A percentile compares a stretch with the other conserved stretches of the same genome.
Evolutionary conservation across 2,888 invertebrate genomes (phyloP).

Genomic region (Pseudococcus viburni): DNA sequence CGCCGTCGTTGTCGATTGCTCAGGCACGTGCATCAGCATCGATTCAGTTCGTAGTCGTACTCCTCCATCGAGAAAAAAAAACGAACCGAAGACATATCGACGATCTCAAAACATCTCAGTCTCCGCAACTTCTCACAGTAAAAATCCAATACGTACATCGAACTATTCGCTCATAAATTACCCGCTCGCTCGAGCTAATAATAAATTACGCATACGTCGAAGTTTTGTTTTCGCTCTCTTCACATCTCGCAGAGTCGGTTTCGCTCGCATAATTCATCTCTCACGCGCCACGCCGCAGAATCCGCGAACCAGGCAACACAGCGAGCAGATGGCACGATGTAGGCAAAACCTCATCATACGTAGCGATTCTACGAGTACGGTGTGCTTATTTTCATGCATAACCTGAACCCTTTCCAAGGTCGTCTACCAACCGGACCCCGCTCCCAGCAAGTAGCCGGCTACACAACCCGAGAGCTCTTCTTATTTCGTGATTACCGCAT

Average conservation of each 20-base stretch:
- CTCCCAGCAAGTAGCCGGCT: not conserved
- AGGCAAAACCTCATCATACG: not conserved
- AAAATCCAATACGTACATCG: conserved; percentile 2
- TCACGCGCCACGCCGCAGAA: not conserved
- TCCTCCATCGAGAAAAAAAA: not conserved
- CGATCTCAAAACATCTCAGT: not conserved
- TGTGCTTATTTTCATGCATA: conserved; percentile 21
- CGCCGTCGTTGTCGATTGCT: not conserved
- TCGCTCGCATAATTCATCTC: conserved; percentile 1
- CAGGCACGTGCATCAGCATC: not conserved
- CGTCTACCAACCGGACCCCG: not conserved
- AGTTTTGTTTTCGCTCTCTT: not conserved
- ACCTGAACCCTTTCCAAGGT: conserved; percentile 35
- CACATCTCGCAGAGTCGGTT: too few relatives aligned
- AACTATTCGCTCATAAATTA: conserved; percentile 12
- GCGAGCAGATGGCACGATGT: not conserved
- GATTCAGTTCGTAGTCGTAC: not conserved
- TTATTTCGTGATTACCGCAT: not conserved
- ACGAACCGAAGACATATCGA: not conserved
- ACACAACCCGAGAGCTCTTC: not conserved
- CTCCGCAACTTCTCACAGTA: not conserved
- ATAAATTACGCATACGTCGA: conserved; percentile 13
- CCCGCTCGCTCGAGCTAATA: not conserved
- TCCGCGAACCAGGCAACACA: not conserved
- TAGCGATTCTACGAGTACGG: not conserved